Evolutionary conservation across 2,888 invertebrate species (phyloP).

Genomic region (Drosophila paramelanica): DNA sequence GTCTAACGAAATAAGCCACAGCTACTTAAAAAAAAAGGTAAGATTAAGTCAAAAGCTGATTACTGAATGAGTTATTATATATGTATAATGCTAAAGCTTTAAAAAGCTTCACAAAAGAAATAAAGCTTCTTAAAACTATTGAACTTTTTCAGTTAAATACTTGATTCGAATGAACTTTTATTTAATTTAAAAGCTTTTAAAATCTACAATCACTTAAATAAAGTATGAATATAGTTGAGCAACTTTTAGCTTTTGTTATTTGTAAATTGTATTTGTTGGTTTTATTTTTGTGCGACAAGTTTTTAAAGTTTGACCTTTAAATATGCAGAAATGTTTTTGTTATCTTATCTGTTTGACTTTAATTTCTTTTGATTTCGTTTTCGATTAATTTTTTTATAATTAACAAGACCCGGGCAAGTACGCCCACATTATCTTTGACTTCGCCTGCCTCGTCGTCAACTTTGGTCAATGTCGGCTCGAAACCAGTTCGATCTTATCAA

Average conservation of each 20-base stretch:
- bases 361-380: constrained; percentile 30
- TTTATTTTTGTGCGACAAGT: not conserved
- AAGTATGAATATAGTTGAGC: too few species aligned
- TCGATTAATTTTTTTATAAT: constrained; percentile 22
- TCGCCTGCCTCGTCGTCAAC: constrained; percentile 1
- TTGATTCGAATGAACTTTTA: too few species aligned
- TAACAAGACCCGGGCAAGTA: constrained; percentile 23
- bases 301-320: not conserved
- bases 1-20: not conserved
- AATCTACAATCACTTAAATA: too few species aligned
- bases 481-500: constrained; percentile 56
- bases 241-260: not conserved
- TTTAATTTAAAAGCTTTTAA: too few species aligned
- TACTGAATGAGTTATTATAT: too few species aligned
- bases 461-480: constrained; percentile 23
- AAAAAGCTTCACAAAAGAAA: too few species aligned
- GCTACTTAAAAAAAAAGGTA: too few species aligned
- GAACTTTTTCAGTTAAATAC: too few species aligned
- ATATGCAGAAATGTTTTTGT: constrained; percentile 9
- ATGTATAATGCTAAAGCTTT: too few species aligned
- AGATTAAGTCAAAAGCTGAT: too few species aligned
- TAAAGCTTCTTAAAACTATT: too few species aligned
- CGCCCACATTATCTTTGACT: constrained; percentile 41
- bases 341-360: constrained; percentile 48
- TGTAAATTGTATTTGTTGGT: not conserved